A percentile compares a stretch with the other conserved stretches of the same genome.
These are phyloP conservation scores for Pseudorhombus dupliciocellatus DNA, from an alignment of 2,113 vertebrate genomes.

Conservation along the genomic window DNA sequence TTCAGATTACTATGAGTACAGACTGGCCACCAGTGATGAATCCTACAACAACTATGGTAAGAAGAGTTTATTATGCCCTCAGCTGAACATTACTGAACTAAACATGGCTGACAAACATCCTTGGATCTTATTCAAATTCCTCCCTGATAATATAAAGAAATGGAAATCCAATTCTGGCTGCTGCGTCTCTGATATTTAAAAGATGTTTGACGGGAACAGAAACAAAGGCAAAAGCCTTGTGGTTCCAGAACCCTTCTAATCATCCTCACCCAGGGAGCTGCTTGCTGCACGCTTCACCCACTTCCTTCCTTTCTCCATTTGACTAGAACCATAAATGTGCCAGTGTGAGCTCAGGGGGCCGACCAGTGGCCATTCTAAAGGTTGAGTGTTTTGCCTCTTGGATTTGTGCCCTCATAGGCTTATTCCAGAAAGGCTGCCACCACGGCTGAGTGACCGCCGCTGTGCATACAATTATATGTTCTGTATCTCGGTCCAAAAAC, in stretches of 20 bases:
- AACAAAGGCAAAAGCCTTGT: slow-evolving; percentile 56
- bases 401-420: slow-evolving; percentile 58
- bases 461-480: slow-evolving; percentile 20
- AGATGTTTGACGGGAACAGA: slow-evolving; percentile 58
- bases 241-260: slow-evolving; percentile 64
- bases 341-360: slow-evolving; percentile 53
- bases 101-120: slow-evolving; percentile 7
- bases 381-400: slow-evolving; percentile 66
- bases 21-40: slow-evolving; percentile 91
- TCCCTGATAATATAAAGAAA: slow-evolving; percentile 26
- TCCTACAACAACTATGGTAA: slow-evolving; percentile 96
- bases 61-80: slow-evolving; percentile 51
- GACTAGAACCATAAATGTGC: slow-evolving; percentile 56
- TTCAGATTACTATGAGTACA: slow-evolving; percentile 96
- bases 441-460: slow-evolving; percentile 41
- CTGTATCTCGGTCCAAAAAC: neutral
- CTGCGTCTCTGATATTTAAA: slow-evolving; percentile 53
- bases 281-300: slow-evolving; percentile 45
- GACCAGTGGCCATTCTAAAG: slow-evolving; percentile 54
- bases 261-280: slow-evolving; percentile 55
- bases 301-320: slow-evolving; percentile 56
- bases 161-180: slow-evolving; percentile 26
- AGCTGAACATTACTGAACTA: neutral
- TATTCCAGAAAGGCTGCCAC: slow-evolving; percentile 59
- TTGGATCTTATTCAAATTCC: slow-evolving; percentile 23